A percentile compares a stretch with the other conserved stretches of the same genome.
Evolutionary conservation across 2,113 vertebrate species (phyloP).

Genomic region (Callopanchax toddi): DNA sequence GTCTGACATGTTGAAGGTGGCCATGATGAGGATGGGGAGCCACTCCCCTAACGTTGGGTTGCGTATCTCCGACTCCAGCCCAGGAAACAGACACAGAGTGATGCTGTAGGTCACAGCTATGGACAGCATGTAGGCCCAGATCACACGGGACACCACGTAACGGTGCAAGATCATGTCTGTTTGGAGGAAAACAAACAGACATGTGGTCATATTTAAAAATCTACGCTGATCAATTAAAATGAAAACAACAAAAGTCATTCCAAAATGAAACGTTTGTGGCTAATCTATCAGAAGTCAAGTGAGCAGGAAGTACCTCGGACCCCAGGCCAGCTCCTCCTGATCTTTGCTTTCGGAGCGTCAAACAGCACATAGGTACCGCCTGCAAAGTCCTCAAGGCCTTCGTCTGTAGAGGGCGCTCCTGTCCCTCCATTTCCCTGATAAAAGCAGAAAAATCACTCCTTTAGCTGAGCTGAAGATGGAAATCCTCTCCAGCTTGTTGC

Average conservation of each 20-base stretch:
- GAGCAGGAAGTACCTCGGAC: conserved; percentile 86
- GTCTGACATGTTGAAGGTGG: conserved; percentile 98
- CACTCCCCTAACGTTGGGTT: conserved; percentile 91
- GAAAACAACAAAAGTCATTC: too few species aligned
- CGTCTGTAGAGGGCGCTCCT: conserved; percentile 75
- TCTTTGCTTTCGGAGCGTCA: conserved; percentile 84
- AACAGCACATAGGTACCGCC: conserved; percentile 88
- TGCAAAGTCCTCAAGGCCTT: conserved; percentile 72
- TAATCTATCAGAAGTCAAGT: background rate
- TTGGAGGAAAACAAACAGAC: conserved; percentile 7
- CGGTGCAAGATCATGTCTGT: conserved; percentile 95
- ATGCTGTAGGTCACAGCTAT: conserved; percentile 97
- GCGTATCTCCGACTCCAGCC: conserved; percentile 94
- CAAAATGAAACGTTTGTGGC: background rate
- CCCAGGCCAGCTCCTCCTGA: conserved; percentile 89
- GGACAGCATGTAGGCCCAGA: conserved; percentile 98
- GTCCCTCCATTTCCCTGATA: conserved; percentile 80
- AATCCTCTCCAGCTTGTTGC: background rate
- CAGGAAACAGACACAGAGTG: conserved; percentile 95
- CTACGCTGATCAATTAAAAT: too few species aligned
- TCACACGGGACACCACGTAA: conserved; percentile 90
- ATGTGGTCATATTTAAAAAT: conserved; percentile 2
- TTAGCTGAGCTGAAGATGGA: background rate
- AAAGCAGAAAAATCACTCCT: conserved; percentile 7
- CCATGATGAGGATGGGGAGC: conserved; percentile 99